phyloP scores from a whole-genome alignment of 2,113 vertebrate genomes.

The Hippopotamus amphibius region DNA sequence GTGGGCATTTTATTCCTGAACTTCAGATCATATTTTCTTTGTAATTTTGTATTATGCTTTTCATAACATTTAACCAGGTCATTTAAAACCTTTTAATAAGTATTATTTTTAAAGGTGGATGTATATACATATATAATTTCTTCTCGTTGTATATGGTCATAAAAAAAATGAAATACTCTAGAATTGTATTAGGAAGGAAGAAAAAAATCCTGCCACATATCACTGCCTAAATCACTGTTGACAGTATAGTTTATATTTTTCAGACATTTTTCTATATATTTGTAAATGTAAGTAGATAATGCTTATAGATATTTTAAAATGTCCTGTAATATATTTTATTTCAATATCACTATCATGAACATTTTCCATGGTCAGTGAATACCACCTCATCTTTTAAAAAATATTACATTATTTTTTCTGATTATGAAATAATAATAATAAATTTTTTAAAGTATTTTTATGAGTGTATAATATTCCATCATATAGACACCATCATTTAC shows the following conservation, averaged over 20 bases:
- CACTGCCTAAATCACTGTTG: neutral
- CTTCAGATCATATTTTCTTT: slow-evolving; percentile 8
- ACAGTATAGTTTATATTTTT: neutral
- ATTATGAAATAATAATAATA: neutral
- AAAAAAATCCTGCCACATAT: neutral
- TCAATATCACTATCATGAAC: slow-evolving; percentile 2
- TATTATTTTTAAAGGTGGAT: neutral
- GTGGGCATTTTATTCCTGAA: neutral
- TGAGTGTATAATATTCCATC: neutral
- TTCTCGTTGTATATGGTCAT: neutral
- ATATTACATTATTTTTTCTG: neutral
- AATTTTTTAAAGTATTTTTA: neutral
- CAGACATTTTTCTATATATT: slow-evolving; percentile 10
- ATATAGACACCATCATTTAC: neutral
- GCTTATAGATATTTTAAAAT: neutral
- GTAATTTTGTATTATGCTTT: neutral
- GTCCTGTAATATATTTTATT: neutral
- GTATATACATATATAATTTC: neutral
- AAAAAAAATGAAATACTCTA: neutral
- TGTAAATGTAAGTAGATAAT: neutral
- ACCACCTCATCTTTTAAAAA: neutral
- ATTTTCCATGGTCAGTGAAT: neutral
- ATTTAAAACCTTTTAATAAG: neutral
- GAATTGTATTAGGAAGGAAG: neutral
- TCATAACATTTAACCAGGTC: neutral